A percentile compares a stretch with the other conserved stretches of the same genome.
These are phyloP conservation scores for Margaritifera margaritifera DNA, from an alignment of 2,888 invertebrate genomes.

Conservation along the genomic window DNA sequence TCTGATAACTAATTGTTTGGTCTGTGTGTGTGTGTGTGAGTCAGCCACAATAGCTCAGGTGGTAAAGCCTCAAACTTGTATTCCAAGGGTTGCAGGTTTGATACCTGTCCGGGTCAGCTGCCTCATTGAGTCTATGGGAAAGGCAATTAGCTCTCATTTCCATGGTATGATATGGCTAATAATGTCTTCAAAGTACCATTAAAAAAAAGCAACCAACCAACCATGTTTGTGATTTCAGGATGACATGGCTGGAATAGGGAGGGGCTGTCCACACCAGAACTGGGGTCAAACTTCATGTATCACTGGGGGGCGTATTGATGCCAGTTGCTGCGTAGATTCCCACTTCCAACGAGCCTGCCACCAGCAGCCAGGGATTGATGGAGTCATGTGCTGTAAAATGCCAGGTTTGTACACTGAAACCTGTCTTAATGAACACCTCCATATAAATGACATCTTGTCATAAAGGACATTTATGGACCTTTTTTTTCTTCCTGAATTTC, in stretches of 20 bases:
- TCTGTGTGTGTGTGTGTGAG: too few relatives aligned
- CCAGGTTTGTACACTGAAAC: slow-evolving; percentile 46
- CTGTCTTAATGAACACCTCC: not conserved
- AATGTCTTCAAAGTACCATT: too few relatives aligned
- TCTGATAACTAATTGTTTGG: too few relatives aligned
- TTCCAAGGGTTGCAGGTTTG: too few relatives aligned
- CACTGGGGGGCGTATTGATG: slow-evolving; percentile 66
- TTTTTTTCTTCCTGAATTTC: too few relatives aligned
- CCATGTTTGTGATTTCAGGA: slow-evolving; percentile 50
- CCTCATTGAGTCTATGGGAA: too few relatives aligned
- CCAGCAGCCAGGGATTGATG: slow-evolving; percentile 55
- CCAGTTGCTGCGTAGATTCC: slow-evolving; percentile 69
- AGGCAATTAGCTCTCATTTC: too few relatives aligned
- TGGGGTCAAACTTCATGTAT: slow-evolving; percentile 68
- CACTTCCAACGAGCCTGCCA: slow-evolving; percentile 64
- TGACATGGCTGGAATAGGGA: slow-evolving; percentile 68
- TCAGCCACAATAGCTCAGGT: too few relatives aligned
- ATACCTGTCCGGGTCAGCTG: too few relatives aligned
- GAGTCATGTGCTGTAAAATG: slow-evolving; percentile 64
- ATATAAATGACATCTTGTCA: not conserved
- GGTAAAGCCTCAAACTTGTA: too few relatives aligned
- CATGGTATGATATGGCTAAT: too few relatives aligned
- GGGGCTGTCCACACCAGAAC: slow-evolving; percentile 64
- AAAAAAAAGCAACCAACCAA: too few relatives aligned
- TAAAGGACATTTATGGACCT: not conserved